phyloP scores from a whole-genome alignment of 2,113 vertebrate species.

The Crypturellus undulatus region DNA sequence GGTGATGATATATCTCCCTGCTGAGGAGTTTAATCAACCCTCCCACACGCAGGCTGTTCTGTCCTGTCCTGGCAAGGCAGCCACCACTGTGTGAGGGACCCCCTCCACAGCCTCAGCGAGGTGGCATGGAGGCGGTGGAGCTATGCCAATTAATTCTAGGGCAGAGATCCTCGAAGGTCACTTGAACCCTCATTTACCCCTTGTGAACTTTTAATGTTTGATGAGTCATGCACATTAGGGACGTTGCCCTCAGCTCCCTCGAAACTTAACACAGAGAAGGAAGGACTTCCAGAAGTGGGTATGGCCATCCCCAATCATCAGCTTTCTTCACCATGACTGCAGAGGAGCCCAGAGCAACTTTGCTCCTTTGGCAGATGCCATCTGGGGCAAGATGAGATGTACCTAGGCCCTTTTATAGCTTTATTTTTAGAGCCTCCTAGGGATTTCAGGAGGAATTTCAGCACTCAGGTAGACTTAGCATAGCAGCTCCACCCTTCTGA shows the following conservation, averaged over 20 bases:
- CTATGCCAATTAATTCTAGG: not conserved
- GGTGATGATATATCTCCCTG: not conserved
- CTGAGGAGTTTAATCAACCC: constrained; percentile 15
- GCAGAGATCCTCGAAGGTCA: not conserved
- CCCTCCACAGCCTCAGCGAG: not conserved
- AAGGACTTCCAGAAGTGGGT: not conserved
- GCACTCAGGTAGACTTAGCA: not conserved
- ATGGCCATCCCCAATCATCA: not conserved
- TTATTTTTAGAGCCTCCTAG: not conserved
- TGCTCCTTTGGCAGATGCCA: rapidly evolving
- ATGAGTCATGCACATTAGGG: rapidly evolving
- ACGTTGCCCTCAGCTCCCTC: not conserved
- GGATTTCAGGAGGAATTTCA: not conserved
- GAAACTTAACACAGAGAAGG: not conserved
- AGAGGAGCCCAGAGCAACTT: not conserved
- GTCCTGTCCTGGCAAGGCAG: not conserved
- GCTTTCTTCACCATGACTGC: rapidly evolving
- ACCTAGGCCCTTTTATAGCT: not conserved
- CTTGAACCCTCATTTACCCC: not conserved
- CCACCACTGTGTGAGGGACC: rapidly evolving
- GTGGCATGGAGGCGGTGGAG: not conserved
- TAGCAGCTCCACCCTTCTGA: not conserved
- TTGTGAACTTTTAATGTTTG: not conserved
- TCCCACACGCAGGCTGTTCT: constrained; percentile 21
- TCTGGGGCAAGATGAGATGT: not conserved